Conservation (phyloP, 2,797 vertebrate genomes). For the Gobionotothen gibberifrons region DNA sequence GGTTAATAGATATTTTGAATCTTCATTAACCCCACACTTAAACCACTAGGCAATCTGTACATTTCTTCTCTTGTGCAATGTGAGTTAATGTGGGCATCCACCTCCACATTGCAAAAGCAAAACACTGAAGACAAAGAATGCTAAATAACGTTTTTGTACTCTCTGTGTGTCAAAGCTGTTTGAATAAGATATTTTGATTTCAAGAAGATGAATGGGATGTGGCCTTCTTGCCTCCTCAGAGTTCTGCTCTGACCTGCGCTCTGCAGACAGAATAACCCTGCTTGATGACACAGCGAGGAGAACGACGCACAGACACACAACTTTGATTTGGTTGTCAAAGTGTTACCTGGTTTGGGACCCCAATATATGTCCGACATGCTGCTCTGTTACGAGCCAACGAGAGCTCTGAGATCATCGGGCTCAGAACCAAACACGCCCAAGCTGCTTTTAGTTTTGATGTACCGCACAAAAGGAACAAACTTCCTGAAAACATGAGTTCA, state of each 20-base stretch:
- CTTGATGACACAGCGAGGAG: background rate
- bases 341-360: no score
- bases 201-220: constrained; percentile 16
- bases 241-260: background rate
- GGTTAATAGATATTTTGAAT: constrained; percentile 22
- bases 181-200: constrained; percentile 17
- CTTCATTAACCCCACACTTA: constrained; percentile 37
- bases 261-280: background rate
- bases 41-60: constrained; percentile 20
- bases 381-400: no score
- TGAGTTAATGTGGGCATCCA: background rate
- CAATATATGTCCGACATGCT: no score
- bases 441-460: no score
- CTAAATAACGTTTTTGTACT: constrained; percentile 3
- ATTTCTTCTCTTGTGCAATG: background rate
- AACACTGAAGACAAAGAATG: background rate
- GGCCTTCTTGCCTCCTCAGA: background rate
- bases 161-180: background rate
- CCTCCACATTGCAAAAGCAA: constrained; percentile 1
- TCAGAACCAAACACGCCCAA: no score
- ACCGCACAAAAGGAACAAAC: no score
- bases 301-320: background rate
- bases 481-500: no score
- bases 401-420: no score
- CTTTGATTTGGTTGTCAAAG: constrained; percentile 4